Base-by-base conservation (phyloP, 2,797 vertebrate genomes). In the Cryptoprocta ferox region DNA sequence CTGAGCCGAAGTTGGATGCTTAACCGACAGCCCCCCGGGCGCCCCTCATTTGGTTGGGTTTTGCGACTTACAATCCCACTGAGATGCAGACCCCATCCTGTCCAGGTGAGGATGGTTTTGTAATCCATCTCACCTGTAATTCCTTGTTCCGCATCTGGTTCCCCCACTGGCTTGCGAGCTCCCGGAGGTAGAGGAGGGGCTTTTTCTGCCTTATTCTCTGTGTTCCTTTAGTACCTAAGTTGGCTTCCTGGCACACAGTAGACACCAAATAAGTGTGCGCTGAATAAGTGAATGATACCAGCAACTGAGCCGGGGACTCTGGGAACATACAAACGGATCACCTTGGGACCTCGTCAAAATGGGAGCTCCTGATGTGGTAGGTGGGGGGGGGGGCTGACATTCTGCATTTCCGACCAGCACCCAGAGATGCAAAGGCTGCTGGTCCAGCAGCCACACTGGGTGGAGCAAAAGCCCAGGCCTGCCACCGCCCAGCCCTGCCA, bases 201-300 rank as follows among this genome's bases (percentile, higher is more conserved):
- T 68, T 65, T 50, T 21, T 32, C 24, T 45, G 2, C 37, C 56
- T 79, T 26, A 56, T 12, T 53, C 13, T 14, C 19, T 73, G 16
- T 73, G 28, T 78, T 48, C 56, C 56, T 59, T 10, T 16, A 24
- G 65, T 37, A 19, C 53, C 65, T 59, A 10, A 5, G 5, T 16
- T 45, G 83, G 70, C 91, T 80, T 80, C 85, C 85, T 80, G 35
- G 70, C 48, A 93, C 53, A 35, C 0, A 59, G 88, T 6, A 80
- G 81, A 39, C 37, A 45, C 35, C 65, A 66, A 9, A 19, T 59
- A 70, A 76, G 42, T 26, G 30, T 68, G 84, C 19, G 13, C 63
- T 42, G 35, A 76, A 6, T 75, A 32, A 48, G 13, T 21, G 15
- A 89, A 24, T 21, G 48, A n/a, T 24, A 16, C 39, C 35, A 7